phyloP scores from a whole-genome alignment of 2,797 vertebrate species.

The Smutsia temminckii region DNA sequence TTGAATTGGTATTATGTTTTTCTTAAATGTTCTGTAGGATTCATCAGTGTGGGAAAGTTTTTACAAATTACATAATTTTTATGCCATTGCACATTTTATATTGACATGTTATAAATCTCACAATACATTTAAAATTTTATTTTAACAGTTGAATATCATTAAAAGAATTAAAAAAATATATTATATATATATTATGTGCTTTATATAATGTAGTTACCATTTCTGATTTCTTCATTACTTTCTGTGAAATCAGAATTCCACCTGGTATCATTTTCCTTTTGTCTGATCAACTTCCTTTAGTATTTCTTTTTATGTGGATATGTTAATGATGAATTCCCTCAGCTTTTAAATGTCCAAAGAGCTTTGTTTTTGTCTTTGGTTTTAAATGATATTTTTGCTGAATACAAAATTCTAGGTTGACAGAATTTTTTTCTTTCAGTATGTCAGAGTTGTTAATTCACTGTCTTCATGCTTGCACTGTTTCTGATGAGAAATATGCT shows the following conservation, averaged over 20 bases:
- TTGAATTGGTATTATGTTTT: neutral
- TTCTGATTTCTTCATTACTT: neutral
- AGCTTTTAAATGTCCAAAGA: neutral
- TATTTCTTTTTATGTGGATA: neutral
- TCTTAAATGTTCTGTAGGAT: neutral
- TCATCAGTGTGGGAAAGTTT: neutral
- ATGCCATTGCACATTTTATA: neutral
- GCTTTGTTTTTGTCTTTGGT: neutral
- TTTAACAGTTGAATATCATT: slow-evolving; percentile 13
- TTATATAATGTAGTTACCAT: neutral
- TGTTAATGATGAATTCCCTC: neutral
- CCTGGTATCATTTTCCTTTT: slow-evolving; percentile 1
- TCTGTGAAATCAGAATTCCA: neutral
- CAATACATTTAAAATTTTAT: neutral
- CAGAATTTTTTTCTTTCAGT: neutral
- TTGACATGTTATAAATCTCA: neutral
- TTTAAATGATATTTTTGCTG: slow-evolving; percentile 22
- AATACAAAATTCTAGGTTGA: neutral
- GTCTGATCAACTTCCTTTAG: slow-evolving; percentile 17
- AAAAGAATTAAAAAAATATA: neutral
- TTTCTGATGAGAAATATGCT: neutral
- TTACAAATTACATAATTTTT: neutral
- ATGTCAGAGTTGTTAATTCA: neutral
- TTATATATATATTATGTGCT: neutral
- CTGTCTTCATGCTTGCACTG: neutral